Evolutionary conservation across 2,888 invertebrate genomes (phyloP), one percentile per base, ranked within the genome.

Genomic region (Vannuccia rotundouncinata): DNA sequence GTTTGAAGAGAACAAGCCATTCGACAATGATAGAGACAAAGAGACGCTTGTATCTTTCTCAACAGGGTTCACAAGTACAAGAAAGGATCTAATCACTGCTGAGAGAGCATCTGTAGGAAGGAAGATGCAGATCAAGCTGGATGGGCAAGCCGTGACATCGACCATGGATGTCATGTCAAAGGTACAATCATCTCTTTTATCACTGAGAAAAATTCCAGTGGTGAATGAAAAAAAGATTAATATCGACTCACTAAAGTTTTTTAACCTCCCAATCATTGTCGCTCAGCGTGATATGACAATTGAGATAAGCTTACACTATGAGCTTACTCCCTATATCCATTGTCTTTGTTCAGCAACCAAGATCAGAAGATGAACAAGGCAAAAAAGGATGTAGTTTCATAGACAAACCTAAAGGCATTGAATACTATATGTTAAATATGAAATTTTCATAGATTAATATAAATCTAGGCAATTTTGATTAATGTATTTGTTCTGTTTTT

Each of bases 31-130:
- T 66, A 17, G 66, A 66, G 45, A 45, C 10, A n/a, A n/a, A n/a
- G 45, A 45, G 66, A 22, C 25, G 66, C 66, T 66, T 27, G 25
- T 66, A 27, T 66, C 66, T 66, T 66, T 66, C 17, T 66, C 66
- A 66, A 66, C 66, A 66, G 66, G 22, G 25, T 66, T 66, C 66
- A 66, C 5, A 66, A 66, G 66, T 27, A 66, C 66, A 66, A 27
- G 66, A 66, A 66, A 22, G 13, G 25, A 66, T 27, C 17, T 17
- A 45, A 45, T 45, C 45, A 45, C 5, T 45, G 45, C 5, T 5
- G 45, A 45, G 45, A 10, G 45, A 45, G 45, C 17, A 10, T 5
- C 5, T 10, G 45, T 45, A 45, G 45, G 45, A 17, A 45, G 5
- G 45, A 17, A 45, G 45, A 45, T 45, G 45, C 45, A 45, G 45